Conservation (phyloP, 1,140 invertebrate species). For the Babylonia areolata region DNA sequence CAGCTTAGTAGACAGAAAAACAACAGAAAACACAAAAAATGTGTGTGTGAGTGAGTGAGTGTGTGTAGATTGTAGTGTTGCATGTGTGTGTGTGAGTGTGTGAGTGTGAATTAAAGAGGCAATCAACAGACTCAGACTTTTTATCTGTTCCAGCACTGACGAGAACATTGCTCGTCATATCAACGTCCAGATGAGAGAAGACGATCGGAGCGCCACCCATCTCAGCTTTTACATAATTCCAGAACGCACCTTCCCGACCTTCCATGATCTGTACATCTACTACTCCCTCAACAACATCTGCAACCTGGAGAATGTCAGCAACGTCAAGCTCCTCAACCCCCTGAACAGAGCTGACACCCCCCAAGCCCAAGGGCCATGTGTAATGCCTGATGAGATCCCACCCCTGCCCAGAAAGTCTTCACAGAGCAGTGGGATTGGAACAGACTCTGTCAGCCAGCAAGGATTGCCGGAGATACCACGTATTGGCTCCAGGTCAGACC, state of each 20-base stretch:
- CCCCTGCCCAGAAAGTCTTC: neutral
- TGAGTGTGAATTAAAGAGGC: too few species aligned
- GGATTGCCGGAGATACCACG: neutral
- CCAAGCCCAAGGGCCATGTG: neutral
- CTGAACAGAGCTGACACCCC: neutral
- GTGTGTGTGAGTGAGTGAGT: too few species aligned
- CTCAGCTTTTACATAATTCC: conserved; percentile 9
- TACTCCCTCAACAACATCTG: conserved; percentile 14
- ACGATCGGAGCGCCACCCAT: neutral
- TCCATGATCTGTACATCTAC: conserved; percentile 22
- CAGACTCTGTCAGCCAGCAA: neutral
- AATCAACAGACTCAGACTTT: too few species aligned
- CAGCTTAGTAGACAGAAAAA: too few species aligned
- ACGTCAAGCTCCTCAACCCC: conserved; percentile 17
- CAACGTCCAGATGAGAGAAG: neutral
- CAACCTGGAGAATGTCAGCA: conserved; percentile 23
- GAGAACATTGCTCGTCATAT: conserved; percentile 15
- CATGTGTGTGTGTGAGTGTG: too few species aligned
- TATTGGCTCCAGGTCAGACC: neutral
- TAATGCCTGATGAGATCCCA: neutral
- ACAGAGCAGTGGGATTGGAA: neutral
- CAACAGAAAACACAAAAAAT: too few species aligned
- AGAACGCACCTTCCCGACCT: neutral
- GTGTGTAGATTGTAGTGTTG: too few species aligned
- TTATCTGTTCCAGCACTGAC: neutral